Evolutionary conservation across 2,888 invertebrate species (phyloP).

Genomic region (Brachycybe producta): DNA sequence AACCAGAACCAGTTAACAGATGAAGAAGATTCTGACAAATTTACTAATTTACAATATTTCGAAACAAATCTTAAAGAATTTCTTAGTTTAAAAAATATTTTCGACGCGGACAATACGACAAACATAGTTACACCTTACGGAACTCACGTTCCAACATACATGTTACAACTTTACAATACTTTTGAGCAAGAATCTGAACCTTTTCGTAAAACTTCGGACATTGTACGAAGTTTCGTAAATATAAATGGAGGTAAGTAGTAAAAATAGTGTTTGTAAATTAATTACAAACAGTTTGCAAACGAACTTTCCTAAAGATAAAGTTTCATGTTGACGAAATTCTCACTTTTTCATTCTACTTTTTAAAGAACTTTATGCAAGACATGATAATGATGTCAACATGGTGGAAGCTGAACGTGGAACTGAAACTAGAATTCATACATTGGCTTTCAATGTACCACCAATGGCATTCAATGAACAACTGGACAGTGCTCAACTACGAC

Average conservation of each 20-base stretch:
- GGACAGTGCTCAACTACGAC: constrained; percentile 17
- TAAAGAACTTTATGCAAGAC: constrained; percentile 6
- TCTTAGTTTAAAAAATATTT: too few relatives aligned
- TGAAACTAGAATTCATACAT: constrained; percentile 18
- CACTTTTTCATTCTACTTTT: constrained; percentile 2
- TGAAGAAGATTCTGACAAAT: too few relatives aligned
- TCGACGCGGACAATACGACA: background rate
- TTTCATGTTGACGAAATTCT: too few relatives aligned
- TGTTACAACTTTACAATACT: constrained; percentile 18
- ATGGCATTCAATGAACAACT: constrained; percentile 13
- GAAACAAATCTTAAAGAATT: too few relatives aligned
- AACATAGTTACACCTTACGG: background rate
- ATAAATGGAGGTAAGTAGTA: constrained; percentile 14
- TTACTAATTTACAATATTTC: too few relatives aligned
- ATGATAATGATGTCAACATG: constrained; percentile 12
- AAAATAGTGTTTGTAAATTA: background rate
- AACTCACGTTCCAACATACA: constrained; percentile 18
- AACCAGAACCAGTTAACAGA: too few relatives aligned
- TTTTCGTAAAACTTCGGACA: constrained; percentile 1
- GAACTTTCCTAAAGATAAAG: too few relatives aligned
- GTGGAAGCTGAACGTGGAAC: constrained; percentile 5
- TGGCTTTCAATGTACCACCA: constrained; percentile 15
- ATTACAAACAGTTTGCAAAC: background rate
- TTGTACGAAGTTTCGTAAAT: constrained; percentile 16
- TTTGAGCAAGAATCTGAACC: background rate